These are phyloP conservation scores for Thoracochromis brauschi DNA, from an alignment of 2,113 vertebrate species.

Conservation along the genomic window DNA sequence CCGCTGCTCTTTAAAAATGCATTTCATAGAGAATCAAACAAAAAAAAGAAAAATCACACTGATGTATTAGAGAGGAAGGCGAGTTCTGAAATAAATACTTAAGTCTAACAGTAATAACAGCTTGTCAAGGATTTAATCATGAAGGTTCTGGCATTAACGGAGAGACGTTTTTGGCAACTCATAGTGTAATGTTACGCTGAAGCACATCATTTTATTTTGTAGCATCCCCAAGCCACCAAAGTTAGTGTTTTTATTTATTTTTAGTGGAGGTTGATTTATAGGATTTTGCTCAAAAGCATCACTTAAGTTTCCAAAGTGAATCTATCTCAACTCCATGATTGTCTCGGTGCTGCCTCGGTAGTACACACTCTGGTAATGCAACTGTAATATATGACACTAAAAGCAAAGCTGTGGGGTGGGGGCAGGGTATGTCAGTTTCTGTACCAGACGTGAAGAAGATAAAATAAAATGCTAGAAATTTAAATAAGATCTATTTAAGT, in stretches of 20 bases:
- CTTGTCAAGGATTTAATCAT: background rate
- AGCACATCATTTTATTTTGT: background rate
- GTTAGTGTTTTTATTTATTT: background rate
- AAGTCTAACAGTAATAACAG: background rate
- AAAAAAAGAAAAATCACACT: background rate
- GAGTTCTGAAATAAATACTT: background rate
- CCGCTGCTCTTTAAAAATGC: background rate
- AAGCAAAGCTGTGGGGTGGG: background rate
- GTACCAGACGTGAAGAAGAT: background rate
- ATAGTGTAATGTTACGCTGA: background rate
- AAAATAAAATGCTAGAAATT: slow-evolving; percentile 2
- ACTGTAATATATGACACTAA: background rate
- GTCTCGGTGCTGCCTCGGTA: slow-evolving; percentile 6
- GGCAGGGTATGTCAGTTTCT: background rate
- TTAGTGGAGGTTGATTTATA: background rate
- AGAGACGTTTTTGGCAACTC: slow-evolving; percentile 4
- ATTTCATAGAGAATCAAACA: background rate
- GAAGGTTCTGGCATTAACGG: background rate
- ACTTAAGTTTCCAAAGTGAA: background rate
- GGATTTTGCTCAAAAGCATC: background rate
- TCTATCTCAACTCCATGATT: slow-evolving; percentile 9
- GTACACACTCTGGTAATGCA: background rate
- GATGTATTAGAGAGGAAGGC: background rate
- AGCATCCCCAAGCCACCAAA: background rate
- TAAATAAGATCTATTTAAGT: background rate